Evolutionary conservation across 2,888 invertebrate genomes (phyloP), one percentile per base, ranked within the genome.

Genomic region (Linnaemya tessellans): DNA sequence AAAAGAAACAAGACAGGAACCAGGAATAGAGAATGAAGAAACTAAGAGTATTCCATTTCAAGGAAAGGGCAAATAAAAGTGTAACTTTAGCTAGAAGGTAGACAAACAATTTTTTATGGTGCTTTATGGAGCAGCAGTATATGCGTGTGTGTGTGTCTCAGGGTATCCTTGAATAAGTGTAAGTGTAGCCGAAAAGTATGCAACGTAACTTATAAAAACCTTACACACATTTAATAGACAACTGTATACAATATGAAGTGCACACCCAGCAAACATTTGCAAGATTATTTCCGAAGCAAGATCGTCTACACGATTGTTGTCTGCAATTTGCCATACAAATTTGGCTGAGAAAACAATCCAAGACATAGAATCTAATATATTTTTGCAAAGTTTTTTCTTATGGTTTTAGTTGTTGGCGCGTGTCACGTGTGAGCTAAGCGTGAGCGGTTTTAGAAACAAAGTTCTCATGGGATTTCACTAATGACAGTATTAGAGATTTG

Each of bases 1-100:
- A 3, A 41, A 13, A 11, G 30, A 30, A 41, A 13, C 10, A 13
- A 13, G 13, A 51, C 30, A 38, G 22, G 30, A 3, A 41, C 80
- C 87, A 89, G 5, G 30, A 88, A 84, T 83, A 51, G 41, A 64
- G 41, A 18, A 46, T n/a, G 35, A 71, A 71, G 46, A 71, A 80
- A 71, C 7, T 56, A 71, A 56, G 43, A 62, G 64, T 58, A 13
- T 35, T 43, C 3, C 9, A 41, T 46, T 38, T 38, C 22, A 80
- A 73, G 46, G 56, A 56, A 68, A 58, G 30, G 56, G 65, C 46
- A 65, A 80, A 65, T 41, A 46, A 43, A 58, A 67, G 25, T 30
- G 15, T 67, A 51, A 41, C 18, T 60, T 60, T 30, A 70, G 51
- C 70, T 79, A 41, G 60, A 79, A 70, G 62, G 79, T 62, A 70